Base-by-base conservation (phyloP, 2,888 invertebrate genomes). In the Ochropacha duplaris region DNA sequence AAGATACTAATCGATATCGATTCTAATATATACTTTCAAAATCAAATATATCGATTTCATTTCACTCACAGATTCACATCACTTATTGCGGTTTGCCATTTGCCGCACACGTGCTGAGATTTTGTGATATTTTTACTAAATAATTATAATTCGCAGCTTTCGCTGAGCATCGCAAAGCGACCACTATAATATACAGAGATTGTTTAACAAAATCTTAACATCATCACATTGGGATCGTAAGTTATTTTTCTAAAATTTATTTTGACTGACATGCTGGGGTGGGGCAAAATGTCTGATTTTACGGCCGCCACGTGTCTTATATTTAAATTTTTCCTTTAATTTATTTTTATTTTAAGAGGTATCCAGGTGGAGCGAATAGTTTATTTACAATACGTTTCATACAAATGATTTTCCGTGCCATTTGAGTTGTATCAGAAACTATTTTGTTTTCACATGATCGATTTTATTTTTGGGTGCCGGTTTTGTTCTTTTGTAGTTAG, bases 91-190 rank as follows among this genome's bases (percentile, higher is more conserved):
- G 87, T 88, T 89, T 90, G 87, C 88, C 87, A 86, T 87, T 87
- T 84, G 87, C 89, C 89, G 92, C 90, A 92, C 92, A 92, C 90
- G 92, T 92, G 92, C 91, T 87, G 86, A 83, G 83, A 82, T 83
- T 88, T 91, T 91, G 89, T 90, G 87, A 89, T 90, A 91, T 90
- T 90, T 90, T 90, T 87, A 86, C 76, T 78, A 76, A 86, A 82
- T 83, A 81, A 82, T 78, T 87, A 84, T 83, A 82, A 73, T 84
- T 90, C 87, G 75, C 83, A 84, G 81, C 79, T 74, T 76, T 76
- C 75, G 65, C 78, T 74, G 74, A 74, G 69, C 81, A 68, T 68
- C 76, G 61, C 65, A 71, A 75, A 80, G 73, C 73, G 69, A 74
- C 73, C 76, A 72, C 68, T 72, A 77, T 68, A 75, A 74, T 72